Base-by-base conservation (phyloP, 2,888 invertebrate species). In the Periphyllus acericola region DNA sequence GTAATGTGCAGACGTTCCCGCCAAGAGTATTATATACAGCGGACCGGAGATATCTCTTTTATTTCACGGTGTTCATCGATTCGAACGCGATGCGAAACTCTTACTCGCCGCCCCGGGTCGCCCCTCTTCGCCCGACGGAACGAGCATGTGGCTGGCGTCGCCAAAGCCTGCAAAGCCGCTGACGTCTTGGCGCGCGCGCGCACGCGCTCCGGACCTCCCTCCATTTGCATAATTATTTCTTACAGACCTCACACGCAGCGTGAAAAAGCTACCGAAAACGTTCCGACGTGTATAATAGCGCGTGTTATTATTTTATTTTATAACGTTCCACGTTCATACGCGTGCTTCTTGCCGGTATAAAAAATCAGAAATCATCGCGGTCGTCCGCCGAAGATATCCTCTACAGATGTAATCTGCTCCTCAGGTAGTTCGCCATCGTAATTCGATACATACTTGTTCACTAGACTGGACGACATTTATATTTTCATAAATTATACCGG, bases 401-500 rank as follows among this genome's bases (percentile, higher is more conserved):
- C 25, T n/a, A n/a, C 11, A 60, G 75, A 76, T 84, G 75, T 84
- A 75, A 84, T 84, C 83, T 84, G 75, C 17, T 83, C 66, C 29
- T 66, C 40, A 66, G 83, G 83, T 84, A 84, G 75, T 84, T 71
- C 52, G 68, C 78, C 71, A n/a, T 52, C 36, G 79, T 86, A 79
- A 86, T 86, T 52, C 36, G 86, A 86, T 80, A 86, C 55, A 40
- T 80, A 86, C 55, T 40, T 55, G 71, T 80, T 79, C 86, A 34
- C 86, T 72, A 36, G 79, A 86, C 79, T 79, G 79, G 68, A 85
- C 84, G 79, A 86, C 86, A 76, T 80, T 86, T 86, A 86, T 86
- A 71, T 86, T 86, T 86, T 80, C 86, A 86, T 86, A 80, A 72
- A 71, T 80, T 86, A 80, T 86, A 86, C 86, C 72, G 86, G 86